Conservation (phyloP, 2,888 invertebrate species). For the Phorcus lineatus region DNA sequence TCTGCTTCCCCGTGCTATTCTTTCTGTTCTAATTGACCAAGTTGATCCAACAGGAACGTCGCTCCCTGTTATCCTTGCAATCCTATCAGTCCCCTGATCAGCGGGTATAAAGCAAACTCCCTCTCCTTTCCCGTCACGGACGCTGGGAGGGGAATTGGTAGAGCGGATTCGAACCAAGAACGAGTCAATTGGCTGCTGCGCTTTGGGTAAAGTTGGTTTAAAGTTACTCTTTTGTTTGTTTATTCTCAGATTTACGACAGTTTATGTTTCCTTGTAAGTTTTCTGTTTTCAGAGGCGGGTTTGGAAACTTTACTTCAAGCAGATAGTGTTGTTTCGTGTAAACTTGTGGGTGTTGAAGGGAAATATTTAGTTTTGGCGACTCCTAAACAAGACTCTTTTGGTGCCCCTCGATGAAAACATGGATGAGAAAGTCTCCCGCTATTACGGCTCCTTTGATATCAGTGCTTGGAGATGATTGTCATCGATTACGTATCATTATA, state of each 20-base stretch:
- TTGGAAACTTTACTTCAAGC: conserved; percentile 6
- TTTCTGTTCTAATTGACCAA: conserved; percentile 10
- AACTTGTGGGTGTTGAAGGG: background rate
- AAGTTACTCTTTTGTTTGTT: background rate
- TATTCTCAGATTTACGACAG: conserved; percentile 20
- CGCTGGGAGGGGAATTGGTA: background rate
- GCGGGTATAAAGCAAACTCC: background rate
- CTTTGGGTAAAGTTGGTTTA: conserved; percentile 11
- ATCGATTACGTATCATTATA: too few relatives aligned
- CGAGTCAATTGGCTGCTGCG: conserved; percentile 6
- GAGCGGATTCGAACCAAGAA: background rate
- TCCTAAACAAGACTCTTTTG: background rate
- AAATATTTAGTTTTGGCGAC: background rate
- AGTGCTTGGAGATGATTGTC: too few relatives aligned
- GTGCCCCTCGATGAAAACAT: too few relatives aligned
- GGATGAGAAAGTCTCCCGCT: too few relatives aligned
- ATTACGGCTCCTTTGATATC: too few relatives aligned
- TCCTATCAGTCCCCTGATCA: background rate
- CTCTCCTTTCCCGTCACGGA: background rate
- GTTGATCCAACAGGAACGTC: conserved; percentile 18
- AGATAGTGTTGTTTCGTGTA: background rate
- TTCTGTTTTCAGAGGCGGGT: conserved; percentile 3
- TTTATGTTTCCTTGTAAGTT: conserved; percentile 20
- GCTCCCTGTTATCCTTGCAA: conserved; percentile 8
- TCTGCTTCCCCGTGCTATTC: background rate